Conservation (phyloP, 2,888 invertebrate genomes). For the Eucera pruinosa region DNA sequence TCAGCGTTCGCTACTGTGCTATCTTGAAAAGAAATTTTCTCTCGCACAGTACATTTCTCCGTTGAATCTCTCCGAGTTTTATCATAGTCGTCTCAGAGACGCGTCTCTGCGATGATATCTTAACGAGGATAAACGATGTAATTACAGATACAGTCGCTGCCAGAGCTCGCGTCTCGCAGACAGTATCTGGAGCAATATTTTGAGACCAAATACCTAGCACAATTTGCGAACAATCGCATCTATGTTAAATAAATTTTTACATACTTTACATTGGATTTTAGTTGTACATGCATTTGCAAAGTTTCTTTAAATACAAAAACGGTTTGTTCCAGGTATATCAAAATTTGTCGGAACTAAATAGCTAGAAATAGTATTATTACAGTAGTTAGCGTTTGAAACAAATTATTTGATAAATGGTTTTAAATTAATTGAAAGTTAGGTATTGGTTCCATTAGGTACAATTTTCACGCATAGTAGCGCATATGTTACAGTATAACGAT, state of each 20-base stretch:
- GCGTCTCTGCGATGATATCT: slow-evolving; percentile 45
- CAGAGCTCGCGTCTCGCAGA: slow-evolving; percentile 16
- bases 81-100: slow-evolving; percentile 14
- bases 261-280: not conserved
- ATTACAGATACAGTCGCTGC: slow-evolving; percentile 48
- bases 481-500: not conserved
- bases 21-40: slow-evolving; percentile 22
- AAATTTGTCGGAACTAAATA: no score
- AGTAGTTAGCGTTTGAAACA: not conserved
- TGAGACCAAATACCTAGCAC: slow-evolving; percentile 3
- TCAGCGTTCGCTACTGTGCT: not conserved
- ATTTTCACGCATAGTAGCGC: not conserved
- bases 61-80: slow-evolving; percentile 36
- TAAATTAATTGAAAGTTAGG: not conserved
- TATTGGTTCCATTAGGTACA: not conserved
- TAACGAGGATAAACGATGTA: slow-evolving; percentile 61
- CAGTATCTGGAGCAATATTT: slow-evolving; percentile 25
- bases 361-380: no score
- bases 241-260: not conserved
- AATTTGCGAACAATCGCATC: not conserved
- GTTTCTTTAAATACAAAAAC: not conserved
- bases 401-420: not conserved
- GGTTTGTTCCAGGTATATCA: no score
- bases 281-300: not conserved
- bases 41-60: slow-evolving; percentile 5